Evolutionary conservation across 2,797 vertebrate genomes (phyloP), one percentile per base, ranked within the genome.

Genomic region (Novumbra hubbsi): DNA sequence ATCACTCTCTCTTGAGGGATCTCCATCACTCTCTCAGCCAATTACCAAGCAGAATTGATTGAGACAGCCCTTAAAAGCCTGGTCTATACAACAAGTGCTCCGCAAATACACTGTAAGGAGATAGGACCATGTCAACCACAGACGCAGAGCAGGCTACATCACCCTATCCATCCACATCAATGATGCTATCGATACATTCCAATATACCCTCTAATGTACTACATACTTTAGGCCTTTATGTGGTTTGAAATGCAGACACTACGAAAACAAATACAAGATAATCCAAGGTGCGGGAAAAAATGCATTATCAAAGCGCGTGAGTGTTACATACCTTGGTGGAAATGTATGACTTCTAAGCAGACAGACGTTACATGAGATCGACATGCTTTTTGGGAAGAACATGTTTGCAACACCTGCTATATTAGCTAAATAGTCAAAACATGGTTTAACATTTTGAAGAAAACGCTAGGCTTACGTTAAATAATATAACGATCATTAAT

Each of bases 61-160:
- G 87, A 90, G 84, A 84, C 83, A 86, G 87, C 88, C 89, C 89
- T 91, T 90, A 84, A 87, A 90, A 84, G 87, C 84, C 84, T 90
- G 83, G 66, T 90, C 86, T 79, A 86, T 82, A 87, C 86, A 90
- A 87, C 86, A 90, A 90, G 84, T 86, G 89, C 84, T 86, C 88
- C 85, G 78, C 89, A 86, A 89, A 90, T 87, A 88, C 84, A 89
- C 82, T 85, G 86, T 88, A 81, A 88, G 85, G 84, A 80, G 79
- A 87, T 86, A 69, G 74, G 78, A 87, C 79, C 79, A 1, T 67
- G 88, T 92, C 90, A 86, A 92, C 86, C 85, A 70, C 84, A 87
- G 84, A 81, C 71, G 69, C 41, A 45, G 41, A 45, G 41, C 41
- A 45, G 41, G 41, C 79, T 64, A 49, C 55, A 57, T 9, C 24